Base-by-base conservation (phyloP, 2,113 vertebrate species). In the Ursus arctos region DNA sequence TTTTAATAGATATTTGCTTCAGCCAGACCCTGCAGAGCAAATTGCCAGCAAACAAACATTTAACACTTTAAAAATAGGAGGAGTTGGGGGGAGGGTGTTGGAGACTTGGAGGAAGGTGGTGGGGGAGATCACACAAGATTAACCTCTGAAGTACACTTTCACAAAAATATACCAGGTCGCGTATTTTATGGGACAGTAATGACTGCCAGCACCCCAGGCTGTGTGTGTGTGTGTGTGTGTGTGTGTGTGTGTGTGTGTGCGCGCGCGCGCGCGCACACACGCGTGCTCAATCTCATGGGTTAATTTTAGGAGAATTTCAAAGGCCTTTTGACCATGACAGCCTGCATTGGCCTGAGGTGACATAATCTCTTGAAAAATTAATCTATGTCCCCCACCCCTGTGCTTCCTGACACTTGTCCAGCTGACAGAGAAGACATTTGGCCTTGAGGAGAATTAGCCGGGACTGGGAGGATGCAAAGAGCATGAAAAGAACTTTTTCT, bases 1-100 rank as follows among this genome's bases (percentile, higher is more conserved):
- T 96, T 98, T 98, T 97, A 98, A 97, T 97, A 97, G 83, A 21
- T 5, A 81, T 96, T 83, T 96, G 83, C 94, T 63, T 91, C 36
- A 7, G 87, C 31, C 61, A 90, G 93, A 89, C 55, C 43, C 53
- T n/a, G 51, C 81, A 63, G 65, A 96, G 76, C 63, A 81, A 86
- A 89, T 7, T 59, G 47, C n/a, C 40, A 15, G 55, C 79, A 76
- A 61, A 91, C 82, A 53, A 80, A 76, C 79, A 47, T 83, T 95
- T 94, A 72, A 82, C 72, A 40, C 77, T 81, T 95, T 71, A 28
- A 86, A 93, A 92, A 77, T 6, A 67, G 57, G 49, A 61, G 53
- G 10, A 49, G 53, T 6, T 22, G 51, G 16, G 36, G 28, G 47
- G 7, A 19, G 28, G n/a, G 81, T 61, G 18, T 33, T 67, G 72